Evolutionary conservation across 2,888 invertebrate species (phyloP).

Genomic region (Drosophila sordidula): DNA sequence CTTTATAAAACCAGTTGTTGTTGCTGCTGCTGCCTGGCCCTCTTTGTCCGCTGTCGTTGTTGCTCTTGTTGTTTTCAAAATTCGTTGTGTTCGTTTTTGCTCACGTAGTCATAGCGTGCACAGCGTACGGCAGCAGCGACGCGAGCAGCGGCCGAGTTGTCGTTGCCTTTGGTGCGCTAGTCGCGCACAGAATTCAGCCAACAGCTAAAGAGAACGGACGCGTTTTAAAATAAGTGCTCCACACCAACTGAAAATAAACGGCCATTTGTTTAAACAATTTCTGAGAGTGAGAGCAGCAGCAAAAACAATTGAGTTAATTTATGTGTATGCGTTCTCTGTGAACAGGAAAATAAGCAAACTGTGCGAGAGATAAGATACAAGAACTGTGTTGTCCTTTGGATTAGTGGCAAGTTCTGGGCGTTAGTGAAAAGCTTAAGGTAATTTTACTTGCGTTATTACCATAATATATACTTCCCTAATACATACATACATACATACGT

Average conservation of each 20-base stretch:
- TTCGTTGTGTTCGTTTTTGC: slow-evolving; percentile 64
- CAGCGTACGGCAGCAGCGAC: slow-evolving; percentile 34
- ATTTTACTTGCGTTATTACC: slow-evolving; percentile 30
- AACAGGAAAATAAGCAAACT: slow-evolving; percentile 53
- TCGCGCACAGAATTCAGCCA: slow-evolving; percentile 63
- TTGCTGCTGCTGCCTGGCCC: slow-evolving; percentile 33
- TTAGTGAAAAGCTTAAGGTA: slow-evolving; percentile 49
- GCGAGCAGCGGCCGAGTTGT: slow-evolving; percentile 41
- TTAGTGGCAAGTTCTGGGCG: not conserved
- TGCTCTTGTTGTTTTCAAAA: slow-evolving; percentile 24
- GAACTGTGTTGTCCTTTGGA: slow-evolving; percentile 24
- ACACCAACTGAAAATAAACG: slow-evolving; percentile 27
- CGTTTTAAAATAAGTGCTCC: slow-evolving; percentile 38
- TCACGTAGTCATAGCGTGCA: slow-evolving; percentile 78
- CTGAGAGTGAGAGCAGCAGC: slow-evolving; percentile 25
- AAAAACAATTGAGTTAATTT: slow-evolving; percentile 25
- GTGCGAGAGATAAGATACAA: slow-evolving; percentile 52
- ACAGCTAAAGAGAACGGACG: slow-evolving; percentile 72
- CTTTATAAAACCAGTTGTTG: slow-evolving; percentile 56
- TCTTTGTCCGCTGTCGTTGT: slow-evolving; percentile 42
- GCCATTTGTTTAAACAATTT: slow-evolving; percentile 67
- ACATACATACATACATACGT: slow-evolving; percentile 1
- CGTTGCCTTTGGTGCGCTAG: slow-evolving; percentile 28
- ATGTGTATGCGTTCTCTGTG: slow-evolving; percentile 9
- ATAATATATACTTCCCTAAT: not conserved